These are phyloP conservation scores for Cydia pomonella DNA, from an alignment of 1,140 invertebrate genomes.

Conservation along the genomic window DNA sequence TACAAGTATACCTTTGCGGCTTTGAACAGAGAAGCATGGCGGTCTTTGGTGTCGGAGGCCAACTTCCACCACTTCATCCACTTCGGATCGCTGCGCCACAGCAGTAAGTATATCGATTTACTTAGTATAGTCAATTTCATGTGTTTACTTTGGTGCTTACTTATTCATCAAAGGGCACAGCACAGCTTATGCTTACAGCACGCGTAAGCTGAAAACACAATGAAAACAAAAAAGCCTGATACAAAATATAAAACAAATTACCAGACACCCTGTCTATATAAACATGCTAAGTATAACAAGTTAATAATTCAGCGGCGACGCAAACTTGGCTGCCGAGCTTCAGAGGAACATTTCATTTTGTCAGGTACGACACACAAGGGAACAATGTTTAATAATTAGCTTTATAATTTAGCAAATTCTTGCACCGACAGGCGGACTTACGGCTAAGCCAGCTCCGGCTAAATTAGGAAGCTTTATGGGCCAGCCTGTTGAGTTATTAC, in stretches of 20 bases:
- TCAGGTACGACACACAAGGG: conserved; percentile 62
- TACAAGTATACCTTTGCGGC: no score
- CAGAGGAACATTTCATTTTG: conserved; percentile 54
- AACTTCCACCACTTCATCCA: no score
- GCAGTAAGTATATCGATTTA: no score
- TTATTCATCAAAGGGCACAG: no score
- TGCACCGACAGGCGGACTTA: conserved; percentile 55
- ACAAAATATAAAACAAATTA: conserved; percentile 25
- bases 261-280: not conserved
- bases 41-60: no score
- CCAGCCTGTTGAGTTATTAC: conserved; percentile 35
- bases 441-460: conserved; percentile 45
- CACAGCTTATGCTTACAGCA: no score
- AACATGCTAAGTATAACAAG: conserved; percentile 28
- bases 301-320: conserved; percentile 53
- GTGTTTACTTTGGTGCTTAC: no score
- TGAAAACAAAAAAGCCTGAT: not conserved
- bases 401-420: conserved; percentile 69
- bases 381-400: conserved; percentile 68
- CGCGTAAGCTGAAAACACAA: no score
- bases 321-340: conserved; percentile 43
- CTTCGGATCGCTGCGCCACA: no score
- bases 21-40: no score
- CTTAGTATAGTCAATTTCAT: no score
- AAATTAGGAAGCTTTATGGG: conserved; percentile 52